Percentiles rank a stretch among this genome's conserved stretches.
These are phyloP conservation scores for Heterocephalus glaber DNA, from an alignment of 2,113 vertebrate species.

Conservation along the genomic window DNA sequence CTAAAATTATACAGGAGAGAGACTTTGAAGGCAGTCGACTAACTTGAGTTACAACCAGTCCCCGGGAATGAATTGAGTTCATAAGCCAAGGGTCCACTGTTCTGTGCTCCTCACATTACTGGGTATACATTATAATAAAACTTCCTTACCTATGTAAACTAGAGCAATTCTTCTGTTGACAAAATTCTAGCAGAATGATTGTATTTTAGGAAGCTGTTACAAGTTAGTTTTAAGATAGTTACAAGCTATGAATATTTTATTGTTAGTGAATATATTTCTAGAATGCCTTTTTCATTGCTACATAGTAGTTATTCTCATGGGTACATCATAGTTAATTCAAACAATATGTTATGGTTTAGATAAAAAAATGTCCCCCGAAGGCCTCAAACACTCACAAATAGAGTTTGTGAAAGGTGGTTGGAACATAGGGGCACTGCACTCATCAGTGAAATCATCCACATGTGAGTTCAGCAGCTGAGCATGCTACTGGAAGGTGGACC, in stretches of 20 bases:
- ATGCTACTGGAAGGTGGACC: neutral
- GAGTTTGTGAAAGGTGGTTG: neutral
- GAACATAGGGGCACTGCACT: neutral
- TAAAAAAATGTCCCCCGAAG: neutral
- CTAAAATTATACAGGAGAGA: too few species aligned
- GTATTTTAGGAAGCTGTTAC: neutral
- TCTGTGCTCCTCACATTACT: neutral
- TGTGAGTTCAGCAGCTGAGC: neutral
- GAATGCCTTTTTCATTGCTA: neutral
- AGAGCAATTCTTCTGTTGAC: neutral
- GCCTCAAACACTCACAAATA: neutral
- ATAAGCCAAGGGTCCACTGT: too few species aligned
- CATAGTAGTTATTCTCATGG: neutral
- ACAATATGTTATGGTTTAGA: neutral
- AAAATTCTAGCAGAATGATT: neutral
- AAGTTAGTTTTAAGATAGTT: neutral
- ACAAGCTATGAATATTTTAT: neutral
- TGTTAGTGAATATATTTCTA: constrained; percentile 1
- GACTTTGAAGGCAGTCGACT: too few species aligned
- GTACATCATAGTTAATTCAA: neutral
- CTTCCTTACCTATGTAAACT: neutral
- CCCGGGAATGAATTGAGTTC: too few species aligned
- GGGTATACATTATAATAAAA: neutral
- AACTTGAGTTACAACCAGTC: too few species aligned
- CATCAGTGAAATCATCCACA: neutral